Evolutionary conservation across 2,888 invertebrate species (phyloP).

Genomic region (Myathropa florea): DNA sequence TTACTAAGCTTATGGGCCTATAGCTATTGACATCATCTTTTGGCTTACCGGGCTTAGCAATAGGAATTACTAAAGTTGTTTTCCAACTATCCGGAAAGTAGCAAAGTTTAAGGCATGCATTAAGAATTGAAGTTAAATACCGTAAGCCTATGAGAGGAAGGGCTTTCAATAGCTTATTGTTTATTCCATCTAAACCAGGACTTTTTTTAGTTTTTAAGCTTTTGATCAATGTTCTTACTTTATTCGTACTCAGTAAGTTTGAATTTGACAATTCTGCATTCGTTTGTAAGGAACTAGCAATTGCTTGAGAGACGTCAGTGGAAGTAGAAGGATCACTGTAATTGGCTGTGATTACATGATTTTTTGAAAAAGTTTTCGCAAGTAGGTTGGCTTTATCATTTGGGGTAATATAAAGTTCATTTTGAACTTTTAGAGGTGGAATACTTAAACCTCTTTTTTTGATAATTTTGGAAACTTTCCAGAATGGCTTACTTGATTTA

Average conservation of each 20-base stretch:
- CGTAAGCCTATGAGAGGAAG: background rate
- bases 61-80: constrained; percentile 5
- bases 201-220: background rate
- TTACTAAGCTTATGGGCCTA: constrained; percentile 2
- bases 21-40: background rate
- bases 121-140: background rate
- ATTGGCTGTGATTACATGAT: constrained; percentile 4
- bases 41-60: constrained; percentile 4
- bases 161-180: background rate
- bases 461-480: constrained; percentile 53
- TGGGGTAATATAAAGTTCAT: background rate
- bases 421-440: constrained; percentile 12
- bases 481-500: constrained; percentile 44
- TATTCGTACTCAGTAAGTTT: background rate
- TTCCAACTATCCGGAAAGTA: constrained; percentile 9
- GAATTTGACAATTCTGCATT: background rate
- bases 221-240: background rate
- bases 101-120: background rate
- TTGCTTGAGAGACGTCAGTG: background rate
- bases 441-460: constrained; percentile 33
- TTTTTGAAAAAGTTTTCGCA: constrained; percentile 8
- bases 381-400: constrained; percentile 31
- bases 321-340: background rate
- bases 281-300: background rate
- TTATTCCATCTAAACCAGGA: constrained; percentile 3